Conservation (phyloP, 2,888 invertebrate species). For the Pyrochroa serraticornis region DNA sequence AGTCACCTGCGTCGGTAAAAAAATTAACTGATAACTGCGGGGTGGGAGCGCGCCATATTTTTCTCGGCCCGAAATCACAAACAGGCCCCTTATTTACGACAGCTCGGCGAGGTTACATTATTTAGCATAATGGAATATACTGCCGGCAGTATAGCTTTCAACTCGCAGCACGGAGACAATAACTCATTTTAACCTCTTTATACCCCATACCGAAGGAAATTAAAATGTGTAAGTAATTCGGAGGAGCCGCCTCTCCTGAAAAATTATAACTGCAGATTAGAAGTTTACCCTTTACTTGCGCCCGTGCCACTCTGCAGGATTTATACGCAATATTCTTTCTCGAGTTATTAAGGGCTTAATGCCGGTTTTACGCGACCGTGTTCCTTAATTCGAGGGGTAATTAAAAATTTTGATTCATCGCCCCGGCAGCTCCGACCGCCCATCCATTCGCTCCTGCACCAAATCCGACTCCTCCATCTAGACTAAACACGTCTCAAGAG, state of each 20-base stretch:
- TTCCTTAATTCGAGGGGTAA: constrained; percentile 14
- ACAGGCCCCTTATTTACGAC: constrained; percentile 47
- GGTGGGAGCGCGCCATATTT: constrained; percentile 20
- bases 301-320: constrained; percentile 9
- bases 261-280: constrained; percentile 16
- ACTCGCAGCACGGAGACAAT: constrained; percentile 39
- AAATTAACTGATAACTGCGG: not conserved
- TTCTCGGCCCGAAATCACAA: constrained; percentile 44
- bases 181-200: constrained; percentile 40
- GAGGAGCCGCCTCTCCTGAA: constrained; percentile 7
- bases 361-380: constrained; percentile 7
- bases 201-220: constrained; percentile 30
- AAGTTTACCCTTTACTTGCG: constrained; percentile 14
- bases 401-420: constrained; percentile 21
- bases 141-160: constrained; percentile 37
- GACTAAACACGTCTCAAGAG: too few relatives aligned
- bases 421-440: not conserved
- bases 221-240: constrained; percentile 25
- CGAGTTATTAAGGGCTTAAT: constrained; percentile 23
- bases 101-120: constrained; percentile 42
- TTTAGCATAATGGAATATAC: constrained; percentile 48
- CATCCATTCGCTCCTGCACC: too few relatives aligned
- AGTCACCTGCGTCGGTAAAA: not conserved
- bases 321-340: constrained; percentile 12
- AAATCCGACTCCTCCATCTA: not conserved